Conservation (phyloP, 2,888 invertebrate genomes). For the Germaria angustata region DNA sequence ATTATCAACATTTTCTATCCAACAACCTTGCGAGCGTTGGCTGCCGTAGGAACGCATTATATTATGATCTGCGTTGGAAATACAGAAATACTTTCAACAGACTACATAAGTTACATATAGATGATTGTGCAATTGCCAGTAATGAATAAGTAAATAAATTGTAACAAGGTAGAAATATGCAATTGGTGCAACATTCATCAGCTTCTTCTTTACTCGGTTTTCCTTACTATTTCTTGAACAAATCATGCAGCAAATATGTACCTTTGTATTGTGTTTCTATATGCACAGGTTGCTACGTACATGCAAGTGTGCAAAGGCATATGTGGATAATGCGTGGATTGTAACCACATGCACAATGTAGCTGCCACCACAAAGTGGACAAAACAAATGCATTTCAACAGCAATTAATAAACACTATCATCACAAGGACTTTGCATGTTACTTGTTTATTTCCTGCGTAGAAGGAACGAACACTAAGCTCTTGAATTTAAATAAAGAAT, state of each 20-base stretch:
- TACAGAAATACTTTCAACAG: no score
- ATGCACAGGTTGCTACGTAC: no score
- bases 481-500: no score
- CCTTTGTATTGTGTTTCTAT: not conserved
- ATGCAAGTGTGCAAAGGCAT: not conserved
- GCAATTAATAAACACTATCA: slow-evolving; percentile 54
- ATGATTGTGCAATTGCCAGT: slow-evolving; percentile 6
- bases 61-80: no score
- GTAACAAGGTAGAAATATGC: slow-evolving; percentile 44
- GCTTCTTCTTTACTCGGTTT: not conserved
- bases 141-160: no score
- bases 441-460: slow-evolving; percentile 33
- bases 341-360: slow-evolving; percentile 41
- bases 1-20: no score
- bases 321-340: slow-evolving; percentile 19
- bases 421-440: slow-evolving; percentile 8
- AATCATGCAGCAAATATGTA: slow-evolving; percentile 43
- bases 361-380: slow-evolving; percentile 22
- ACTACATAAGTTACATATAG: no score
- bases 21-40: no score
- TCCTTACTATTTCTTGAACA: slow-evolving; percentile 6
- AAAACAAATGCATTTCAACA: slow-evolving; percentile 56
- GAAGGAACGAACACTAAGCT: no score
- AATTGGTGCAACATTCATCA: slow-evolving; percentile 33
- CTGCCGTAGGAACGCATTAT: no score